Evolutionary conservation across 64 coral and sea anemone species (phyloP).

Genomic region (Platygyra sinensis): DNA sequence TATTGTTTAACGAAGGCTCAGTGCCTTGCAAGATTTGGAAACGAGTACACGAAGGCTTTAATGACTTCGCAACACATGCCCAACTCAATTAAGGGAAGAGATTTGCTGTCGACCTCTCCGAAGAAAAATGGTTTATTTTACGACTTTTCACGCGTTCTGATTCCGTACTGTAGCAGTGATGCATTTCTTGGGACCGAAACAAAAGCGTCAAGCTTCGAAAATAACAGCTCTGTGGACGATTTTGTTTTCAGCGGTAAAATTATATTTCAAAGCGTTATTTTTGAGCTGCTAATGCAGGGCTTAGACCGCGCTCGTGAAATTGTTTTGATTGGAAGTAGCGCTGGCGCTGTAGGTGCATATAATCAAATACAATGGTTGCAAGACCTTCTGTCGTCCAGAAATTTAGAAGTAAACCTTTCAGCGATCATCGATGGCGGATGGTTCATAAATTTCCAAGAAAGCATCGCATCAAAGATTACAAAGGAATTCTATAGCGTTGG

Average conservation of each 20-base stretch:
- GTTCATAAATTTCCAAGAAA: conserved; percentile 37
- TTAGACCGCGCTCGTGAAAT: neutral
- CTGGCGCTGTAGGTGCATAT: neutral
- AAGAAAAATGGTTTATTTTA: neutral
- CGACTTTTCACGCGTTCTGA: neutral
- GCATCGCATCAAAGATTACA: neutral
- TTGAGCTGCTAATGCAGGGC: neutral
- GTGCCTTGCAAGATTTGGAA: conserved; percentile 19
- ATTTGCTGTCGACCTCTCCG: neutral
- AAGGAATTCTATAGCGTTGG: conserved; percentile 16
- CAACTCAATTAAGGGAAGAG: neutral
- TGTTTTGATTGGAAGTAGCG: conserved; percentile 27
- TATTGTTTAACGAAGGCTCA: conserved; percentile 32
- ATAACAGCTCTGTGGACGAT: neutral
- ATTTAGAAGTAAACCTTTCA: neutral
- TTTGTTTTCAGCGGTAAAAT: conserved; percentile 44
- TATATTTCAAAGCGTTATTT: conserved; percentile 40
- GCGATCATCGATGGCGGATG: conserved; percentile 26
- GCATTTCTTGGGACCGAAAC: conserved; percentile 12
- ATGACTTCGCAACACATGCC: conserved; percentile 28
- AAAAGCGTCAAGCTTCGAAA: neutral
- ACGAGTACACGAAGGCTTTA: conserved; percentile 8
- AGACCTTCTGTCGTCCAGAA: neutral
- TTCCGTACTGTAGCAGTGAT: conserved; percentile 33
- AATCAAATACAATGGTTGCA: conserved; percentile 25